These are phyloP conservation scores for Drepanosiphum platanoidis DNA, from an alignment of 2,888 invertebrate genomes.

Conservation along the genomic window DNA sequence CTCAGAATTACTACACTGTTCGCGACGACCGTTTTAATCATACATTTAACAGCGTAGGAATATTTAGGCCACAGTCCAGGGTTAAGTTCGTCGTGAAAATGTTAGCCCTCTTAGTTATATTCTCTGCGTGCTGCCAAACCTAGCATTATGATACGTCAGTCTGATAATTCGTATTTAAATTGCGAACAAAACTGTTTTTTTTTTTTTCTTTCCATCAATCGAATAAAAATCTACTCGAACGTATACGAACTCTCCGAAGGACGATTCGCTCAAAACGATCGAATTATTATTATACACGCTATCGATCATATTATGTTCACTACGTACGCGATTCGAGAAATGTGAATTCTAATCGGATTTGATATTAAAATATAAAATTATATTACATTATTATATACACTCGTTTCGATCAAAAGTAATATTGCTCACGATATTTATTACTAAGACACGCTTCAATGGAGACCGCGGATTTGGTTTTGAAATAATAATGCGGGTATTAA, in stretches of 20 bases:
- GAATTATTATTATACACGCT: background rate
- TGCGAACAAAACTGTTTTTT: slow-evolving; percentile 9
- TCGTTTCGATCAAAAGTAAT: background rate
- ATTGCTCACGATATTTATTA: background rate
- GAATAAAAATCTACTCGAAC: background rate
- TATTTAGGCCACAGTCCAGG: too few relatives aligned
- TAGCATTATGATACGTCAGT: too few relatives aligned
- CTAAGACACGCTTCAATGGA: background rate
- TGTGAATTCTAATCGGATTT: background rate
- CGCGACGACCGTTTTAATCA: background rate
- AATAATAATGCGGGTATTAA: slow-evolving; percentile 15
- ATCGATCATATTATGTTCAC: background rate
- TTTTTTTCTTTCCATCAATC: background rate
- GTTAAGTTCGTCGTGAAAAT: slow-evolving; percentile 15
- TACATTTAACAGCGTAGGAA: background rate
- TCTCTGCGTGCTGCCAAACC: background rate
- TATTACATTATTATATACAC: background rate
- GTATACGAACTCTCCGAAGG: background rate
- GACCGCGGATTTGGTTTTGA: background rate
- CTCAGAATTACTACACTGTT: too few relatives aligned
- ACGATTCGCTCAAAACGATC: background rate
- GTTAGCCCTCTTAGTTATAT: background rate
- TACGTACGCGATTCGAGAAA: background rate
- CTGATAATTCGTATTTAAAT: background rate
- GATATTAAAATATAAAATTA: background rate